Conservation (phyloP, 2,113 vertebrate species). For the Serilophus lunatus region DNA sequence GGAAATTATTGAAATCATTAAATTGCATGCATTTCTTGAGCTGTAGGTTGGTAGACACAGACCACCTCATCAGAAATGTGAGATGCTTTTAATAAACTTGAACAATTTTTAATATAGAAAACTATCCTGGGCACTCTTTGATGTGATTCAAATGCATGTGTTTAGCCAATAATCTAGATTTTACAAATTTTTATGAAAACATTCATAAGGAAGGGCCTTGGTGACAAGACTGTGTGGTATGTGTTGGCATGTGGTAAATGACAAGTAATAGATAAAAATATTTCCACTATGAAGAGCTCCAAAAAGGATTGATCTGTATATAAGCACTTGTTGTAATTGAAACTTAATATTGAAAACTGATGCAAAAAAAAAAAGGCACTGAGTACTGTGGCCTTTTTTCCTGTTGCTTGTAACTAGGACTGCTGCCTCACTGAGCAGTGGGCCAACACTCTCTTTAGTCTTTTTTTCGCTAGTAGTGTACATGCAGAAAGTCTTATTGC, state of each 20-base stretch:
- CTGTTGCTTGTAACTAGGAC: not conserved
- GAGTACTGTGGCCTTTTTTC: not conserved
- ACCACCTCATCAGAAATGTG: not conserved
- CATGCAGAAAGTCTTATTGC: not conserved
- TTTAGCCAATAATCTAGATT: not conserved
- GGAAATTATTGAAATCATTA: not conserved
- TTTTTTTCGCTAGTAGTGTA: not conserved
- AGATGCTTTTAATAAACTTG: not conserved
- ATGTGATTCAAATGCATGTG: not conserved
- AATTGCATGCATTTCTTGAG: not conserved
- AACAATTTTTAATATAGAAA: not conserved
- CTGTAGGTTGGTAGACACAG: not conserved
- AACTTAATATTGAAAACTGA: not conserved
- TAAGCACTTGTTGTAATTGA: not conserved
- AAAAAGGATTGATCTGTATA: not conserved
- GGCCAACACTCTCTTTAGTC: not conserved
- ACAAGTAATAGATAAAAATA: not conserved
- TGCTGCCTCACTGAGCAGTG: not conserved
- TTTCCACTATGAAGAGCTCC: not conserved
- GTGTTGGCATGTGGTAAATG: not conserved
- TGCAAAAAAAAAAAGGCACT: not conserved
- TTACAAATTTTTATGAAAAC: not conserved
- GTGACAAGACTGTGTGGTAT: not conserved
- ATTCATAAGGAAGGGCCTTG: fast-evolving
- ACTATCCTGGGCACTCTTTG: not conserved